Conservation (phyloP, 2,113 vertebrate species). For the Semicossyphus pulcher region DNA sequence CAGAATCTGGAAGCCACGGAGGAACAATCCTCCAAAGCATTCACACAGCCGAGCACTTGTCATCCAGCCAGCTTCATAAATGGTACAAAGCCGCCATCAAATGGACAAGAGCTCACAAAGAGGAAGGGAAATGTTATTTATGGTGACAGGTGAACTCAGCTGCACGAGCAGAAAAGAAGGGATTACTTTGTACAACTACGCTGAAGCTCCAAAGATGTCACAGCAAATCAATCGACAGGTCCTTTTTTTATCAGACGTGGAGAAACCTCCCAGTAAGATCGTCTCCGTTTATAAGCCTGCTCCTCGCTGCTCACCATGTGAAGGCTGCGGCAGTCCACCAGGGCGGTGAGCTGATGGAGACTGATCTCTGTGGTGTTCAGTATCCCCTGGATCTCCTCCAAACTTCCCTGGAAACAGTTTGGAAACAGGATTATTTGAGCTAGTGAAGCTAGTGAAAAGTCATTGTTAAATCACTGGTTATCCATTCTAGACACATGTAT, state of each 20-base stretch:
- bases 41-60: conserved; percentile 22
- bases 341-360: conserved; percentile 95
- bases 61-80: conserved; percentile 37
- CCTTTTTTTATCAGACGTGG: background rate
- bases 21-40: conserved; percentile 19
- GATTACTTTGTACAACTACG: conserved; percentile 30
- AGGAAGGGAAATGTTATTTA: conserved; percentile 42
- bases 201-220: conserved; percentile 42
- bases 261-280: background rate
- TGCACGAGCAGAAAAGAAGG: conserved; percentile 32
- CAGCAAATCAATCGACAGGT: conserved; percentile 19
- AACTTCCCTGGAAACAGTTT: conserved; percentile 83
- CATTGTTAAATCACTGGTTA: too few species aligned
- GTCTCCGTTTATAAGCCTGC: conserved; percentile 6
- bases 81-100: conserved; percentile 25
- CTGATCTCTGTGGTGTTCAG: conserved; percentile 94
- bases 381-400: conserved; percentile 90
- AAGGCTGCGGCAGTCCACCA: conserved; percentile 97
- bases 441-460: too few species aligned
- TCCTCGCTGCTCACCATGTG: conserved; percentile 90
- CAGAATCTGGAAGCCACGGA: conserved; percentile 44
- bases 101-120: conserved; percentile 26
- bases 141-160: conserved; percentile 56
- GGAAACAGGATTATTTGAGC: conserved; percentile 37
- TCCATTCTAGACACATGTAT: background rate